A percentile compares a stretch with the other conserved stretches of the same genome.
phyloP scores from a whole-genome alignment of 2,113 vertebrate genomes.

The Gymnocephalus cernua region DNA sequence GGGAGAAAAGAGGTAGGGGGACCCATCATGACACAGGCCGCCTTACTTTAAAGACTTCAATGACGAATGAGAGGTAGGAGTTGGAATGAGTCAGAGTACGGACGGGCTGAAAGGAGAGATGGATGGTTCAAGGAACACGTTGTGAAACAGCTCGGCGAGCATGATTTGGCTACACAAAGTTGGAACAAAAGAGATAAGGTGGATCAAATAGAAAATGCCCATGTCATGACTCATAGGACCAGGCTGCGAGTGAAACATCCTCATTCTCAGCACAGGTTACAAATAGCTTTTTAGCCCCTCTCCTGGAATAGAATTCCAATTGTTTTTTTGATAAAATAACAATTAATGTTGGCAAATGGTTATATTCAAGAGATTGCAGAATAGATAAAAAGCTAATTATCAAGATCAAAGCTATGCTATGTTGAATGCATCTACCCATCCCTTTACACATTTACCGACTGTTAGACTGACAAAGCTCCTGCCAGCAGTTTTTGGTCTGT shows the following conservation, averaged over 20 bases:
- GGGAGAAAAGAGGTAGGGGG: constrained; percentile 24
- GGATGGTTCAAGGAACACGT: constrained; percentile 38
- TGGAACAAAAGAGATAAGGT: constrained; percentile 56
- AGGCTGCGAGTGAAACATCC: constrained; percentile 27
- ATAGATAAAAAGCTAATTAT: background rate
- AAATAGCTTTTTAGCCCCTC: background rate
- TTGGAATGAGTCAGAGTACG: constrained; percentile 66
- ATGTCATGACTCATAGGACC: constrained; percentile 62
- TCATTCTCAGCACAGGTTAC: background rate
- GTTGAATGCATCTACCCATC: background rate
- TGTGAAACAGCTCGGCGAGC: constrained; percentile 48
- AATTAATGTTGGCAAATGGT: background rate
- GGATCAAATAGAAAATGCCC: constrained; percentile 39
- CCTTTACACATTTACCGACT: background rate
- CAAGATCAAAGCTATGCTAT: background rate
- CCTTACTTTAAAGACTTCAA: constrained; percentile 43
- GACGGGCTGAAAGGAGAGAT: constrained; percentile 26
- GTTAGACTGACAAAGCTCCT: background rate
- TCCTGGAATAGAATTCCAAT: background rate
- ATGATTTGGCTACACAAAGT: constrained; percentile 35
- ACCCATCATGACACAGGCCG: constrained; percentile 42
- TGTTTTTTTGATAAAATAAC: background rate
- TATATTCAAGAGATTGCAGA: background rate
- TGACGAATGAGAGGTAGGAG: constrained; percentile 47
- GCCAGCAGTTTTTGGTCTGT: constrained; percentile 14